These are phyloP conservation scores for Myrmophylax atrothorax DNA, from an alignment of 2,113 vertebrate genomes.

Conservation along the genomic window DNA sequence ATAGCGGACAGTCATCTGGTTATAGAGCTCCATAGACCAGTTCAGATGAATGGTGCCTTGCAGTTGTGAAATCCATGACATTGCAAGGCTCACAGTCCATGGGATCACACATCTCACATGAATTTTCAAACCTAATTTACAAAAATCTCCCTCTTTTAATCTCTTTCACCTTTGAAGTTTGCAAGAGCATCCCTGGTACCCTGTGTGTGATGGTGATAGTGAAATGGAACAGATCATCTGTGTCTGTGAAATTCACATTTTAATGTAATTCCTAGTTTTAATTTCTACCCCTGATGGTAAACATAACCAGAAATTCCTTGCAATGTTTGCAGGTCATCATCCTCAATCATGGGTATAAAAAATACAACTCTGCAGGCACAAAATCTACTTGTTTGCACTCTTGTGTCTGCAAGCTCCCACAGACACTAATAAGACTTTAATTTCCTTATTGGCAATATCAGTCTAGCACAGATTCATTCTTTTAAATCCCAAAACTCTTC, in stretches of 20 bases:
- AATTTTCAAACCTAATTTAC: not conserved
- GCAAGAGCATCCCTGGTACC: not conserved
- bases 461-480: not conserved
- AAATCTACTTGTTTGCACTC: not conserved
- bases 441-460: not conserved
- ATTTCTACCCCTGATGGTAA: not conserved
- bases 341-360: not conserved
- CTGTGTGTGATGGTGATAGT: not conserved
- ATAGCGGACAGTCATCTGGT: constrained; percentile 61
- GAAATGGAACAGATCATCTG: not conserved
- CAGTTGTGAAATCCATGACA: constrained; percentile 47
- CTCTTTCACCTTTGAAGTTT: not conserved
- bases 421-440: not conserved
- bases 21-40: constrained; percentile 52
- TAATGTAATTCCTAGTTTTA: not conserved
- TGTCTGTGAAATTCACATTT: not conserved
- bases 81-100: not conserved
- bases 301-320: not conserved
- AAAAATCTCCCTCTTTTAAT: not conserved
- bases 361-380: not conserved
- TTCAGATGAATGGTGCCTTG: constrained; percentile 33
- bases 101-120: not conserved
- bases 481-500: not conserved
- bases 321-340: not conserved
- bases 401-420: not conserved